Percentiles rank a stretch among this genome's conserved stretches.
These are phyloP conservation scores for Urosaurus nigricauda DNA, from an alignment of 2,797 vertebrate genomes.

Conservation along the genomic window DNA sequence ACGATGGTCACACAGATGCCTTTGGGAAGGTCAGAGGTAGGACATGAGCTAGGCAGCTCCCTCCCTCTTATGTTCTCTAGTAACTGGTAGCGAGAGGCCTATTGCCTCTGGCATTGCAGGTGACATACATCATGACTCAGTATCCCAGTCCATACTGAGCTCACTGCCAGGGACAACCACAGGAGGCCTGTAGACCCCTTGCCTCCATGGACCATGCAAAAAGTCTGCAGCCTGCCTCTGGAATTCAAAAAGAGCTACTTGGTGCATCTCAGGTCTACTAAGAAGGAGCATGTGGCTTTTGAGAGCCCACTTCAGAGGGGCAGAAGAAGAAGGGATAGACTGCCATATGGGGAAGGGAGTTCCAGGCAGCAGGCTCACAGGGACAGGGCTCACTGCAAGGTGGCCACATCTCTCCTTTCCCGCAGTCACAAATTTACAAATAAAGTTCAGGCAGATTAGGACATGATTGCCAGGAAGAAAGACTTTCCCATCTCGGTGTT, in stretches of 20 bases:
- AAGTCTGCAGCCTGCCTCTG: conserved; percentile 14
- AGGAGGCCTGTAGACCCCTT: conserved; percentile 68
- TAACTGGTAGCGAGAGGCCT: not conserved
- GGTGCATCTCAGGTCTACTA: not conserved
- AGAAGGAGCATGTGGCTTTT: not conserved
- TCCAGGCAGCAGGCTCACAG: too few relatives aligned
- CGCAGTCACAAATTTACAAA: conserved; percentile 73
- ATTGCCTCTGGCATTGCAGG: not conserved
- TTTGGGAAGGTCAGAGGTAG: not conserved
- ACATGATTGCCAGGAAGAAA: conserved; percentile 84
- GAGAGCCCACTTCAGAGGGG: not conserved
- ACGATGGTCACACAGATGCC: not conserved
- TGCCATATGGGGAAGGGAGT: too few relatives aligned
- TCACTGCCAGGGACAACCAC: conserved; percentile 71
- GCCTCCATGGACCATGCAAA: not conserved
- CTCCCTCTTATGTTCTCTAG: not conserved
- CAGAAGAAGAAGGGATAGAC: not conserved
- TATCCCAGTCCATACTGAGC: not conserved
- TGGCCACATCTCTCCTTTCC: too few relatives aligned
- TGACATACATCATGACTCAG: not conserved
- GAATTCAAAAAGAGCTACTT: not conserved
- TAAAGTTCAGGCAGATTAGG: conserved; percentile 85
- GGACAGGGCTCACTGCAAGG: too few relatives aligned
- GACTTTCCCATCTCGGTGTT: conserved; percentile 77
- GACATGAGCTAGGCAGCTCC: not conserved